Conservation (phyloP, 2,113 vertebrate species). For the Arenaria interpres region DNA sequence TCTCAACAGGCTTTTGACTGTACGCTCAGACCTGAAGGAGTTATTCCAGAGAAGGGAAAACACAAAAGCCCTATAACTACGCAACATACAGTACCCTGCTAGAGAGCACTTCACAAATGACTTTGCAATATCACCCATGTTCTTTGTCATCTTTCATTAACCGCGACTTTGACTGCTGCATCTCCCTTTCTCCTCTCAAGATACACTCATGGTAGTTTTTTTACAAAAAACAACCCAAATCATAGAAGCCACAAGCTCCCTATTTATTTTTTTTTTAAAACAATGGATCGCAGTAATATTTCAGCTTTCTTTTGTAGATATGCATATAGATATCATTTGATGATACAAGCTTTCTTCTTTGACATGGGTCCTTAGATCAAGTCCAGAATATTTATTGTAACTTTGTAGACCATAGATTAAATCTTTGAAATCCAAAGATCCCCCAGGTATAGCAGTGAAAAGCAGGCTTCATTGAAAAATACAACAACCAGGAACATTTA, state of each 20-base stretch:
- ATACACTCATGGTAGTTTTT: neutral
- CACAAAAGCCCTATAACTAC: neutral
- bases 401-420: neutral
- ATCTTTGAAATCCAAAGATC: neutral
- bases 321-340: neutral
- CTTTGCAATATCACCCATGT: neutral
- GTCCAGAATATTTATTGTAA: neutral
- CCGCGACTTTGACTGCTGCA: neutral
- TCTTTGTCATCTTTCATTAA: neutral
- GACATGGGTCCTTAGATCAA: neutral
- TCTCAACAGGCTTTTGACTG: neutral
- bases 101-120: neutral
- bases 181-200: neutral
- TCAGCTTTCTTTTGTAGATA: neutral
- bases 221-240: neutral
- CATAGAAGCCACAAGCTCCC: neutral
- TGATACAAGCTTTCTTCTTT: neutral
- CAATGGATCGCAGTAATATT: neutral
- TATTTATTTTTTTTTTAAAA: neutral
- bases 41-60: neutral
- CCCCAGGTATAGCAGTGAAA: neutral
- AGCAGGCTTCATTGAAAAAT: constrained; percentile 38
- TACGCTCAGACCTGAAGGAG: neutral
- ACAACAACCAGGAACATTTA: constrained; percentile 69
- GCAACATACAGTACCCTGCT: neutral